A percentile compares a stretch with the other conserved stretches of the same genome.
Conservation (phyloP, 92 coral and sea anemone species). For the Heteractis magnifica region DNA sequence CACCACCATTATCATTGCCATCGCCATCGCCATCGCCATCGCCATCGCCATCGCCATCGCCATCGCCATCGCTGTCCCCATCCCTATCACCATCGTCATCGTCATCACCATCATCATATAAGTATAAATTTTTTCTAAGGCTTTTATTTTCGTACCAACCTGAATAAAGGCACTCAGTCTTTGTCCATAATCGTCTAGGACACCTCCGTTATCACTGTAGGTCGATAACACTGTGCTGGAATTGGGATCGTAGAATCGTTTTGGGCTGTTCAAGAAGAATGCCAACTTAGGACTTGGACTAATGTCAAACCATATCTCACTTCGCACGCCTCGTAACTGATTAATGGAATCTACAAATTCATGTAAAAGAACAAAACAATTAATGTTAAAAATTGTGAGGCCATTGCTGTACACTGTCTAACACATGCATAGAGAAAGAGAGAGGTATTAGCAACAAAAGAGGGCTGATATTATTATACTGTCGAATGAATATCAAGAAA, state of each 20-base stretch:
- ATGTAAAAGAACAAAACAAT: not conserved
- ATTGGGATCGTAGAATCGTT: constrained; percentile 13
- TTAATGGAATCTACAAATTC: constrained; percentile 12
- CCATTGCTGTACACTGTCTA: not conserved
- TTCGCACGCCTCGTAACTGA: constrained; percentile 31
- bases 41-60: too few relatives aligned
- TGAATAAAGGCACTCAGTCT: constrained; percentile 32
- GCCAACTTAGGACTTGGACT: constrained; percentile 15
- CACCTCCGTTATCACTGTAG: not conserved
- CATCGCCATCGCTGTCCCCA: too few relatives aligned
- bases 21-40: too few relatives aligned
- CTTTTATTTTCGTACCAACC: constrained; percentile 1
- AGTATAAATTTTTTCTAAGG: too few relatives aligned
- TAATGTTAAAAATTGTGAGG: not conserved
- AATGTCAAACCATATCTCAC: constrained; percentile 28
- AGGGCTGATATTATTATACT: too few relatives aligned
- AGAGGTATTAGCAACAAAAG: too few relatives aligned
- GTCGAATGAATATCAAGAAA: too few relatives aligned
- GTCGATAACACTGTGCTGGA: not conserved
- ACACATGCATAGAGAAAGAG: not conserved
- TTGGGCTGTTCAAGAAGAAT: constrained; percentile 17
- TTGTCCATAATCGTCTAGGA: constrained; percentile 23
- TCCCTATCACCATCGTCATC: too few relatives aligned
- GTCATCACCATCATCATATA: too few relatives aligned
- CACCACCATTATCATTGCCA: too few relatives aligned